Conservation (phyloP, 2,797 vertebrate species). For the Spatula versicolor region DNA sequence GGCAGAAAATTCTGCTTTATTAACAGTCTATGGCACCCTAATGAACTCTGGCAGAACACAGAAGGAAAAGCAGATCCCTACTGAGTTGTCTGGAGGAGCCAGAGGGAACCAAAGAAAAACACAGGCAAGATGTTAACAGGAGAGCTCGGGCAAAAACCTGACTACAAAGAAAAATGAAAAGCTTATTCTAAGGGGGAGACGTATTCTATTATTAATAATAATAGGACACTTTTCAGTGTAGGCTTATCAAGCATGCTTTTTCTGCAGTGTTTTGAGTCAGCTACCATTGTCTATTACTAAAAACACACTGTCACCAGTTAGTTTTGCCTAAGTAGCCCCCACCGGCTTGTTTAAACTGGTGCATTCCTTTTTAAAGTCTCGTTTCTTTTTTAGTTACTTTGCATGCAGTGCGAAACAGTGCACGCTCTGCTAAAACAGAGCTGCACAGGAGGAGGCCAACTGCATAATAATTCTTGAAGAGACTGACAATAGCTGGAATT, state of each 20-base stretch:
- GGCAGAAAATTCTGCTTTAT: conserved; percentile 22
- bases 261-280: not conserved
- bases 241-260: not conserved
- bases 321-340: conserved; percentile 42
- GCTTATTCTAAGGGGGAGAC: not conserved
- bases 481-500: conserved; percentile 37
- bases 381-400: conserved; percentile 53
- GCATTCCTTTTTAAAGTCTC: conserved; percentile 48
- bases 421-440: conserved; percentile 35
- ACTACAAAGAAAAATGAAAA: conserved; percentile 15
- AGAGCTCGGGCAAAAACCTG: not conserved
- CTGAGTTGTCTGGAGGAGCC: not conserved
- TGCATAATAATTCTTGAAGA: conserved; percentile 45
- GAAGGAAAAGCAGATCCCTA: conserved; percentile 5
- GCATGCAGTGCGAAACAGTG: conserved; percentile 41
- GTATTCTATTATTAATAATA: conserved; percentile 5
- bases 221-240: not conserved
- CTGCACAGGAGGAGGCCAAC: conserved; percentile 43
- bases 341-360: conserved; percentile 48
- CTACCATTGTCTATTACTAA: not conserved
- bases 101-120: not conserved
- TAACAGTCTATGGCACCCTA: conserved; percentile 14
- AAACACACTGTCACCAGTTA: conserved; percentile 11
- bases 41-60: conserved; percentile 39
- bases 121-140: not conserved